Base-by-base conservation (phyloP, 1,140 invertebrate genomes). In the Drosophila jambulina region DNA sequence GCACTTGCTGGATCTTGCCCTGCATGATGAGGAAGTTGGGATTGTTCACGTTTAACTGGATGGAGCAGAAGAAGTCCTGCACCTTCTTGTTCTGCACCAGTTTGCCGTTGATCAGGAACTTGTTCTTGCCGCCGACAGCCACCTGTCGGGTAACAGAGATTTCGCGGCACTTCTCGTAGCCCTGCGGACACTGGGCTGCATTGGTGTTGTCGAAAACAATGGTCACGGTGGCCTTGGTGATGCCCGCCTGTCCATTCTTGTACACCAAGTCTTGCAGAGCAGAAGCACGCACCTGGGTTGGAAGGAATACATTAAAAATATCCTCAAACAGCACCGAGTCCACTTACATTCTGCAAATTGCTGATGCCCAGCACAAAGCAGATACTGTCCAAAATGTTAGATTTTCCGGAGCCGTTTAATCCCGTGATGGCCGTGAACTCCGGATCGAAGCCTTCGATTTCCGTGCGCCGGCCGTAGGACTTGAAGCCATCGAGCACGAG, bases 11-110 rank as follows among this genome's bases (percentile, higher is more conserved):
- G 59, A 99, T 99, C 84, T 98, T 95, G 10, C 99, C 99, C 95
- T 99, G 99, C 99, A 99, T 99, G 80, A 99, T 99, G 6, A 99
- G 95, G 93, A 99, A 99, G 93, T 99, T 99, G 5, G 99, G 99
- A 94, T 99, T 99, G 93, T 99, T 99, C 0, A 99, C 98, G 93
- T 99, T 99, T 3, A 99, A 93, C 90, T 99, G 98, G 9, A 99
- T 96, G 0, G 98, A 99, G 81, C 97, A 97, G 93, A 99, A 99
- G 78, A 99, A 94, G 93, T 99, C 99, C 60, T 96, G 95, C 0
- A 99, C 97, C 82, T 97, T 94, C 86, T 97, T 98, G 92, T 98
- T 98, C 77, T 96, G 95, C 0, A 98, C 98, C 93, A 96, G 96
- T 42, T 95, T 96, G 8, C 99, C 98, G 94, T 99, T 99, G 46